Base-by-base conservation (phyloP, 1,140 invertebrate species). In the Aphelenchoides besseyi region DNA sequence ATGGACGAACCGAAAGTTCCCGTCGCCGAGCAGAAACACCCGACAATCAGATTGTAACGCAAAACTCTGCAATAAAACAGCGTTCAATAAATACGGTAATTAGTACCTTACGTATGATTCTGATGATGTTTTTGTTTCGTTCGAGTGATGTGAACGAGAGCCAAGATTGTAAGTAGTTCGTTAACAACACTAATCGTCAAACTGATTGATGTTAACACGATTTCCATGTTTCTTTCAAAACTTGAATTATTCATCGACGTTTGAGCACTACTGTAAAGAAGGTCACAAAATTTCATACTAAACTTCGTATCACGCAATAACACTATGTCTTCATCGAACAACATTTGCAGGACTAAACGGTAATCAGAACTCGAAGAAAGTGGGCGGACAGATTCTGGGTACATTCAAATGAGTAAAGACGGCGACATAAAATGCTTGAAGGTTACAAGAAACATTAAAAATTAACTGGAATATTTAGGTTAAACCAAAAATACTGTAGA, bases 71-170 rank as follows among this genome's bases (percentile, higher is more conserved):
- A 66, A 66, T 36, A 16, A 61, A 61, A 23, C 12, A 16, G n/a
- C 1, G 32, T 1, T n/a, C n/a, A 64, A 64, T 41, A 37, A 18
- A 36, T 66, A 18, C 18, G 30, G 36, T n/a, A 35, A 66, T 23
- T 30, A 53, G 16, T 2, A 33, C 12, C 12, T 66, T 66, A 66
- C 63, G n/a, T 32, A 32, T 66, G 63, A 3, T 66, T 66, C 36
- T 53, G 16, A 30, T 66, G 63, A 26, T 33, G 36, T 12, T 66
- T 66, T 30, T 32, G 1, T 16, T 29, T 3, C 0, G 26, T 53
- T 1, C 63, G 63, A 12, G 36, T 37, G 12, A 66, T 8, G 18
- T 59, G 55, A 33, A 59, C 18, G 18, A 59, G 55, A 23, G 55
- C 55, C 12, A 59, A 8, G 5, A 23, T 59, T 28, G 26, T 59